Evolutionary conservation across 1,140 invertebrate genomes (phyloP).

Genomic region (Pantala flavescens): DNA sequence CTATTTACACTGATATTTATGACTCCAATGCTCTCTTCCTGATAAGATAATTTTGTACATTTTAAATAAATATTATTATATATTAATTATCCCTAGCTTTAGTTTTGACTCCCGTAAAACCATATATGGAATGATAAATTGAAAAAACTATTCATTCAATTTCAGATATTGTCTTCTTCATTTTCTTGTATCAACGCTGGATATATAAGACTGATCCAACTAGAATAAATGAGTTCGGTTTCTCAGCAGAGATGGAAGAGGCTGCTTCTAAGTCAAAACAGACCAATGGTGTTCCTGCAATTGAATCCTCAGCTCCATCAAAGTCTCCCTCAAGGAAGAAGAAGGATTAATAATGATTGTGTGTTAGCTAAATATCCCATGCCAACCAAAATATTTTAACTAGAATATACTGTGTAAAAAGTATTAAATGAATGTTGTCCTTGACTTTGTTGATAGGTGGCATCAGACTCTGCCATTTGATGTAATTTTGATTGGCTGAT

Average conservation of each 20-base stretch:
- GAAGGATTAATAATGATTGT: background rate
- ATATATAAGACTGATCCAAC: slow-evolving; percentile 93
- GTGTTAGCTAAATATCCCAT: background rate
- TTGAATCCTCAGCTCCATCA: background rate
- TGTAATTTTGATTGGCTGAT: background rate
- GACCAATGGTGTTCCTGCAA: slow-evolving; percentile 11
- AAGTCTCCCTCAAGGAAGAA: background rate
- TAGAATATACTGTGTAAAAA: background rate
- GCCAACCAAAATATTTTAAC: background rate
- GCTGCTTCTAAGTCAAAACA: slow-evolving; percentile 14
- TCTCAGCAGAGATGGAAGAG: slow-evolving; percentile 48
- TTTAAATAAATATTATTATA: too few species aligned
- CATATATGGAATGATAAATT: too few species aligned
- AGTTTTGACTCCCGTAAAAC: too few species aligned
- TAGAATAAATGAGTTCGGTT: slow-evolving; percentile 95
- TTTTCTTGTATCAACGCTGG: slow-evolving; percentile 96
- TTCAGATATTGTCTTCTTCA: slow-evolving; percentile 95
- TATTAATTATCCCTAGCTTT: too few species aligned
- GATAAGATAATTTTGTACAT: too few species aligned
- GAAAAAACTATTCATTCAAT: slow-evolving; percentile 26
- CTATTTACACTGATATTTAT: too few species aligned
- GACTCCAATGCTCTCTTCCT: too few species aligned
- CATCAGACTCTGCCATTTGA: background rate
- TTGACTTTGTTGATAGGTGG: background rate
- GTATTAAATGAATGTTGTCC: background rate